A percentile compares a stretch with the other conserved stretches of the same genome.
Evolutionary conservation across 2,797 vertebrate genomes (phyloP).

Genomic region (Artibeus jamaicensis): DNA sequence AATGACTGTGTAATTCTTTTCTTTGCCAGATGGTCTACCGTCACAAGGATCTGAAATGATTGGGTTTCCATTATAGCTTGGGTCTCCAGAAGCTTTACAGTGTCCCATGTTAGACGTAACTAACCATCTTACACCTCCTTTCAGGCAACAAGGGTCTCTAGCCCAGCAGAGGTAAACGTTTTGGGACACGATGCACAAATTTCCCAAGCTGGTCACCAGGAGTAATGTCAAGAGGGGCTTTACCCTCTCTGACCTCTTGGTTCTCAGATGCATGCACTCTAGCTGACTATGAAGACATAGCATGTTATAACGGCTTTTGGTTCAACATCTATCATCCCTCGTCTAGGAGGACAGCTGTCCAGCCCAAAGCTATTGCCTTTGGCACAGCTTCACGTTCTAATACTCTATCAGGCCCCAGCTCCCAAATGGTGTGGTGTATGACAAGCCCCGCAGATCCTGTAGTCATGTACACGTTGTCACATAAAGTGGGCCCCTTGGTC

Average conservation of each 20-base stretch:
- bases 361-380: neutral
- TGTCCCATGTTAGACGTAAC: too few relatives aligned
- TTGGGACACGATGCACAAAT: neutral
- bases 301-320: too few relatives aligned
- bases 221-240: neutral
- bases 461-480: neutral
- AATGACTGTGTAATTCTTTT: neutral
- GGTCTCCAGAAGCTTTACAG: neutral
- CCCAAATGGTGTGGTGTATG: neutral
- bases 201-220: too few relatives aligned
- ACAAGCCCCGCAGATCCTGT: neutral
- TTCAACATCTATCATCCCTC: neutral
- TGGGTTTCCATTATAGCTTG: neutral
- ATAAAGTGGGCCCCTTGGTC: neutral
- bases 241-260: neutral
- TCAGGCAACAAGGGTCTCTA: neutral
- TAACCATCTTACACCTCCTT: neutral
- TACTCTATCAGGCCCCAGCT: neutral
- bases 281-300: neutral
- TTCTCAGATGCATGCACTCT: neutral
- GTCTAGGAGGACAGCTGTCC: neutral
- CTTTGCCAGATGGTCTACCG: neutral
- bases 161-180: neutral
- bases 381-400: neutral
- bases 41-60: neutral